Evolutionary conservation across 2,888 invertebrate genomes (phyloP), one percentile per base, ranked within the genome.

Genomic region (Leptinotarsa juncta): DNA sequence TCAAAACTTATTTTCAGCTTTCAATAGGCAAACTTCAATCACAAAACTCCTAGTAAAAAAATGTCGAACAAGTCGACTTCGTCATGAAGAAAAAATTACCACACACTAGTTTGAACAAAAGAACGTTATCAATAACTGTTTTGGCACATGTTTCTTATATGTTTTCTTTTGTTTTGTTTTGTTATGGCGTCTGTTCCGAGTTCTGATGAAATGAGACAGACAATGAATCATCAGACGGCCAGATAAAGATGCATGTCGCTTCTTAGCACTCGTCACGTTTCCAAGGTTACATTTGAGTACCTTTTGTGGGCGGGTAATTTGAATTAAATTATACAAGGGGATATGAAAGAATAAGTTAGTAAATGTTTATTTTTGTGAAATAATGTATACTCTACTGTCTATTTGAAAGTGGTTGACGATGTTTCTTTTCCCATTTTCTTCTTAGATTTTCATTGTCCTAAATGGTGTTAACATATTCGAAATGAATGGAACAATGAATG

Each of bases 131-230:
- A 75, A 67, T 71, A 73, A 75, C 79, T 81, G 78, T 80, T 79
- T 80, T 80, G 80, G 81, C 82, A 82, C 82, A 82, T 82, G 82
- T 70, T 79, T 65, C 62, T 42, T 62, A 68, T 76, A 72, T 80
- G 74, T 75, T 81, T 80, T 76, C 71, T 73, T 76, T 76, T 77
- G 71, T 74, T 78, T 72, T 60, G 68, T 66, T 72, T 69, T 75
- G 71, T 76, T 74, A 75, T 76, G 77, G 78, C 75, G 74, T 77
- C 76, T 67, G 67, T 66, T 20, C 12, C 12, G 23, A 48, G 62
- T 42, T 62, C 3, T 32, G n/a, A 62, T 42, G n/a, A 62, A 42
- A 32, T 62, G 62, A 67, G 50, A 73, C 53, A n/a, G 69, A 73
- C 72, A 77, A 62, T 68, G 55, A 23, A 7, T 42, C 60, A 32